Evolutionary conservation across 2,113 vertebrate species (phyloP).

Genomic region (Hippocampus zosterae): DNA sequence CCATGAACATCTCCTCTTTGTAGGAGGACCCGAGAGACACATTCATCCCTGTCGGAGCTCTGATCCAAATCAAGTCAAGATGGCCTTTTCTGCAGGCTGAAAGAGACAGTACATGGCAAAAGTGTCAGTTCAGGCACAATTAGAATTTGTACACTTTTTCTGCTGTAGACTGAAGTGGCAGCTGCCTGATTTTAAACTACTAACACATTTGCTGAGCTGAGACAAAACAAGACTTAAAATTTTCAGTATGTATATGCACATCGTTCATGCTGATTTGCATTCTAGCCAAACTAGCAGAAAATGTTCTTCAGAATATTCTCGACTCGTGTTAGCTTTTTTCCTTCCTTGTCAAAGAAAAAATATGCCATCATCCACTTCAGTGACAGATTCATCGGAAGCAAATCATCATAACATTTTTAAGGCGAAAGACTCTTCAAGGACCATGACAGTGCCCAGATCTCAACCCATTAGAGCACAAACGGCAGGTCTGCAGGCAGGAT

Average conservation of each 20-base stretch:
- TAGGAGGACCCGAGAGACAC: conserved; percentile 26
- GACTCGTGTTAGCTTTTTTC: too few relatives aligned
- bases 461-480: not conserved
- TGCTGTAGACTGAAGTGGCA: not conserved
- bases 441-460: not conserved
- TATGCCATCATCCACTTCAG: too few relatives aligned
- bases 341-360: too few relatives aligned
- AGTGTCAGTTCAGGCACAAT: not conserved
- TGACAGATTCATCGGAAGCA: too few relatives aligned
- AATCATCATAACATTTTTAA: too few relatives aligned
- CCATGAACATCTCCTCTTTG: conserved; percentile 30
- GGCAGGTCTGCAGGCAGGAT: not conserved
- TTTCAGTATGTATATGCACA: not conserved
- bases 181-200: not conserved
- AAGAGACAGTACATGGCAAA: not conserved
- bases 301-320: too few relatives aligned
- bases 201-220: not conserved
- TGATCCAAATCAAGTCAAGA: conserved; percentile 12
- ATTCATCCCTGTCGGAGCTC: conserved; percentile 48
- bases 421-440: not conserved
- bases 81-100: conserved; percentile 34
- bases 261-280: not conserved
- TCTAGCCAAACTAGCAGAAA: too few relatives aligned
- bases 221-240: not conserved
- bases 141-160: not conserved